Evolutionary conservation across 2,113 vertebrate genomes (phyloP).

Genomic region (Collichthys lucidus): DNA sequence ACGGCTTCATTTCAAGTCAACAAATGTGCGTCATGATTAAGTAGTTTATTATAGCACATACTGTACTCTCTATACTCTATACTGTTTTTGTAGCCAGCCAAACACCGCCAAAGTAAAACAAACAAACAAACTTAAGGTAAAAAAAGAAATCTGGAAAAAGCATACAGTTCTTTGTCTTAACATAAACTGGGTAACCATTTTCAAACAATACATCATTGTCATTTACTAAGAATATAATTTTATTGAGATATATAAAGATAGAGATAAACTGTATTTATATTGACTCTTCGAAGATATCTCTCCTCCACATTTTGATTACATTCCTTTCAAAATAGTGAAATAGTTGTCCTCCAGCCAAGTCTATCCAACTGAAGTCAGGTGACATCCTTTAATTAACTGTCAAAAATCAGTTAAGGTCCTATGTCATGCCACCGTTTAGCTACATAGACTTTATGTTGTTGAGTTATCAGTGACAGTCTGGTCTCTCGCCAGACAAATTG

Average conservation of each 20-base stretch:
- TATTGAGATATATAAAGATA: neutral
- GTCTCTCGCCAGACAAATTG: no score
- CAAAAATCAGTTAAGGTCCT: no score
- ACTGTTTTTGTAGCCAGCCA: neutral
- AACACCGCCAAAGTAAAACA: no score
- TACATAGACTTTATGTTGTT: no score
- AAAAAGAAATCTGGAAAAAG: no score
- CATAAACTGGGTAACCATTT: neutral
- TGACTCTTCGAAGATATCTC: neutral
- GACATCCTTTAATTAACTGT: no score
- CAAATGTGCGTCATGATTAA: neutral
- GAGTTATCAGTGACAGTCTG: no score
- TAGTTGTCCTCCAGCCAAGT: neutral
- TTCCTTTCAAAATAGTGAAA: neutral
- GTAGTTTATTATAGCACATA: neutral
- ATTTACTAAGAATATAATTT: neutral
- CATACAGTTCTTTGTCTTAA: no score
- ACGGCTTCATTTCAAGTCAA: neutral
- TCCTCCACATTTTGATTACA: neutral
- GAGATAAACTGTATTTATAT: neutral
- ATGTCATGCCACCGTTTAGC: no score
- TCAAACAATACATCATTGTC: neutral
- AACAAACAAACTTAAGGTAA: no score
- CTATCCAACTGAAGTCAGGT: neutral
- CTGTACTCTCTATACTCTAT: neutral